phyloP scores from a whole-genome alignment of 2,797 vertebrate genomes.

The Typhlichthys eigenmanni region DNA sequence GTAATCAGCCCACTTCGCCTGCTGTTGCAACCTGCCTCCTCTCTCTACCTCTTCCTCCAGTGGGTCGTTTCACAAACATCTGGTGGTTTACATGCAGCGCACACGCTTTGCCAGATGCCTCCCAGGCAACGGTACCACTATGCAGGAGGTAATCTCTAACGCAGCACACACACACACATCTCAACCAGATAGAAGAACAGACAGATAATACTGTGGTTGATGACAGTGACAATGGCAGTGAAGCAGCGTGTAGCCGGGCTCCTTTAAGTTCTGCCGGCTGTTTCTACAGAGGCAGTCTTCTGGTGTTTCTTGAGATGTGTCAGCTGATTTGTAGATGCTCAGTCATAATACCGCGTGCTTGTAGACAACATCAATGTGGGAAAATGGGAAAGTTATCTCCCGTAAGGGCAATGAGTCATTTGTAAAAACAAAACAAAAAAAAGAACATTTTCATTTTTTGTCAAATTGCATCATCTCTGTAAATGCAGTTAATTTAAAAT shows the following conservation, averaged over 20 bases:
- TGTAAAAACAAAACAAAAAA: not conserved
- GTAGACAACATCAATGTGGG: slow-evolving; percentile 13
- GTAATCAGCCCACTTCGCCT: slow-evolving; percentile 80
- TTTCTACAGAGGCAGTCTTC: slow-evolving; percentile 35
- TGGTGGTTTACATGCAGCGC: slow-evolving; percentile 81
- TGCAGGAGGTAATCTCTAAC: not conserved
- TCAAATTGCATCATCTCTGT: too few species aligned
- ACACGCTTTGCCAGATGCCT: slow-evolving; percentile 78
- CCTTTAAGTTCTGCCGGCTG: slow-evolving; percentile 32
- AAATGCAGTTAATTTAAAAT: not conserved
- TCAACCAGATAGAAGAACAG: slow-evolving; percentile 27
- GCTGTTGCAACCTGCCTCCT: slow-evolving; percentile 73
- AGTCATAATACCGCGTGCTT: slow-evolving; percentile 38
- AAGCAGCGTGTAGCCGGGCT: slow-evolving; percentile 7
- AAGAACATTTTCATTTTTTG: not conserved
- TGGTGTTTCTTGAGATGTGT: slow-evolving; percentile 21
- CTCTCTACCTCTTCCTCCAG: slow-evolving; percentile 63
- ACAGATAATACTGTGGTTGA: slow-evolving; percentile 38
- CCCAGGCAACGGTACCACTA: slow-evolving; percentile 54
- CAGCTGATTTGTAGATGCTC: slow-evolving; percentile 45
- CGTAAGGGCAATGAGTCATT: slow-evolving; percentile 3
- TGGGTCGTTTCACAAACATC: slow-evolving; percentile 80
- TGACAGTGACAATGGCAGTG: slow-evolving; percentile 30
- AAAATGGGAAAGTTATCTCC: slow-evolving; percentile 13
- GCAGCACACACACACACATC: slow-evolving; percentile 51